Conservation (phyloP, 2,797 vertebrate genomes). For the Eutrigla gurnardus region DNA sequence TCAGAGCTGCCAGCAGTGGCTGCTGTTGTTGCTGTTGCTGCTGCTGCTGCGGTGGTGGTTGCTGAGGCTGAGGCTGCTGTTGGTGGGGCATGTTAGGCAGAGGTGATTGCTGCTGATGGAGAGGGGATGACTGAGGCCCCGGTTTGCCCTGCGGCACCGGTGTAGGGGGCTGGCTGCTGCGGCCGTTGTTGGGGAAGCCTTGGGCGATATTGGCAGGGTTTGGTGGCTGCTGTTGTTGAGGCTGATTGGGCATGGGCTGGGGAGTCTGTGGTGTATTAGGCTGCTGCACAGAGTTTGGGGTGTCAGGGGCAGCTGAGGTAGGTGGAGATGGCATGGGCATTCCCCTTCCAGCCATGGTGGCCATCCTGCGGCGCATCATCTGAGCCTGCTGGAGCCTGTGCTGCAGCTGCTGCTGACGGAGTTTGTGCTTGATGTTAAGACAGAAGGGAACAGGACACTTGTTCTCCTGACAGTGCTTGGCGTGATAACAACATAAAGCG, state of each 20-base stretch:
- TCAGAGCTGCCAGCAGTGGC: slow-evolving; percentile 87
- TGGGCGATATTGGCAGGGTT: slow-evolving; percentile 88
- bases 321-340: slow-evolving; percentile 96
- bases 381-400: slow-evolving; percentile 98
- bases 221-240: slow-evolving; percentile 81
- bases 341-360: slow-evolving; percentile 96
- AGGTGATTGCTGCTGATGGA: slow-evolving; percentile 89
- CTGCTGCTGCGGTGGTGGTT: slow-evolving; percentile 73
- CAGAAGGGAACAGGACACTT: slow-evolving; percentile 99
- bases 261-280: slow-evolving; percentile 94
- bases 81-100: slow-evolving; percentile 86
- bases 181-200: slow-evolving; percentile 88
- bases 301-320: slow-evolving; percentile 93
- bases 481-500: slow-evolving; percentile 98
- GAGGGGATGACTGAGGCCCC: slow-evolving; percentile 85
- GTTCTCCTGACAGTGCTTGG: slow-evolving; percentile 99
- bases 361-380: slow-evolving; percentile 98
- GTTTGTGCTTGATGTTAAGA: slow-evolving; percentile 99
- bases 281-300: slow-evolving; percentile 91
- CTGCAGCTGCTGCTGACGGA: slow-evolving; percentile 98
- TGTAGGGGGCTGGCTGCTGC: slow-evolving; percentile 90
- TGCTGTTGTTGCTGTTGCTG: slow-evolving; percentile 61
- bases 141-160: slow-evolving; percentile 92
- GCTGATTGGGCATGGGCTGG: slow-evolving; percentile 87
- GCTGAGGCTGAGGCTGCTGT: slow-evolving; percentile 82